Evolutionary conservation across 2,888 invertebrate species (phyloP), one percentile per base, ranked within the genome.

Genomic region (Bombylius major): DNA sequence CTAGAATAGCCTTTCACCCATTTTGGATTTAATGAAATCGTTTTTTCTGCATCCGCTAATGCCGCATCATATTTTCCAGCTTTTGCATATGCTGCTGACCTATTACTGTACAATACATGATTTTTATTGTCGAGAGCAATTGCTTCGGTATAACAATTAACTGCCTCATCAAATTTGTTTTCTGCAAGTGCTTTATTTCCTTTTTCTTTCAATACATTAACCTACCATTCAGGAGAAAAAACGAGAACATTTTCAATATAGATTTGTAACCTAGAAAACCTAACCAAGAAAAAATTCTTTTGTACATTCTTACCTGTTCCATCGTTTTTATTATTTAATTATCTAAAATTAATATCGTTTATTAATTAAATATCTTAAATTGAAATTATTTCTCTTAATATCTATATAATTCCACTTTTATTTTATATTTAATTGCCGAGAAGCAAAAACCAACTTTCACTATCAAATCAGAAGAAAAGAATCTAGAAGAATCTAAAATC

Each of bases 1-100:
- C 95, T 81, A 0, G 93, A 92, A 70, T 92, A 92, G 0, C 87
- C 89, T 70, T 93, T 94, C 3, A 82, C 80, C 94, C 94, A 95
- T 57, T 83, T 82, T 9, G 90, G 84, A 70, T 92, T 91, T 14
- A 93, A 65, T 51, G 79, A 72, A 9, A 95, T 79, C 1, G 91
- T 91, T 68, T 85, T 84, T 59, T 92, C 86, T 0, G 93, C 95
- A 78, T 95, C 95, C 61, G 82, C 79, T 36, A 94, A 73, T 0
- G 95, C 90, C 59, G 83, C 79, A 4, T 75, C 70, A 67, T 84
- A 93, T 61, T 87, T 81, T 33, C 81, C 83, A 50, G 83, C 81
- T 75, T 92, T 93, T 3, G 90, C 88, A 67, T 87, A 85, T 7
- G 94, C 94, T 7, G 94, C 94, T 1, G 94, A 94, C 55, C 95